Conservation (phyloP, 2,888 invertebrate species). For the Pristionchus mayeri region DNA sequence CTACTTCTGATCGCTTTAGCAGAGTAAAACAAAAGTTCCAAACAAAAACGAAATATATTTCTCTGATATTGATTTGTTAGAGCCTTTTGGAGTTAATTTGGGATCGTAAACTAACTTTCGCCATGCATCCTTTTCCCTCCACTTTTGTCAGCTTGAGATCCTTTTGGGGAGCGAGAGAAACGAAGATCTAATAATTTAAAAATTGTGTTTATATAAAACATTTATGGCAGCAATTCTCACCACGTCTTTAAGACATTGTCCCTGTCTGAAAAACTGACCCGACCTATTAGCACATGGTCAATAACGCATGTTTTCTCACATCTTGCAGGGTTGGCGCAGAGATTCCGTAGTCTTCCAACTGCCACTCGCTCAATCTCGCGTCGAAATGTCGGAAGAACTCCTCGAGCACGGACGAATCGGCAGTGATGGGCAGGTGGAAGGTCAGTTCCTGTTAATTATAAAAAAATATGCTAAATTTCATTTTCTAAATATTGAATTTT, state of each 20-base stretch:
- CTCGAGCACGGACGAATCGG: slow-evolving; percentile 59
- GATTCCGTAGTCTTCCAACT: slow-evolving; percentile 68
- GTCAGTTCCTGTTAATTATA: slow-evolving; percentile 33
- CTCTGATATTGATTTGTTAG: too few species aligned
- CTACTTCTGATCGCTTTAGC: too few species aligned
- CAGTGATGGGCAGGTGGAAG: slow-evolving; percentile 58
- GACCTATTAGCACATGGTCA: too few species aligned
- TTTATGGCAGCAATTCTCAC: background rate
- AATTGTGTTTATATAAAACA: background rate
- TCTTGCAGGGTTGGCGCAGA: slow-evolving; percentile 71
- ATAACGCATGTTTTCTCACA: too few species aligned
- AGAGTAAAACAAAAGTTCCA: too few species aligned
- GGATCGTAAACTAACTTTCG: background rate
- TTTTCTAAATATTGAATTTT: too few species aligned
- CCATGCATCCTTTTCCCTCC: background rate
- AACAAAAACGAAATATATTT: too few species aligned
- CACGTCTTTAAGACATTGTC: too few species aligned
- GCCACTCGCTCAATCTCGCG: slow-evolving; percentile 51
- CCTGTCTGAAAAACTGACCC: too few species aligned
- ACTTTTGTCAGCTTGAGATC: slow-evolving; percentile 55
- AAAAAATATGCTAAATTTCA: background rate
- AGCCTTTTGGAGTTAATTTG: too few species aligned
- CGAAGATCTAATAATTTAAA: slow-evolving; percentile 62
- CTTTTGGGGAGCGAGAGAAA: slow-evolving; percentile 64
- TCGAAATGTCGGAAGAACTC: slow-evolving; percentile 67